phyloP scores from a whole-genome alignment of 2,797 vertebrate species.

The Leptodactylus fallax region DNA sequence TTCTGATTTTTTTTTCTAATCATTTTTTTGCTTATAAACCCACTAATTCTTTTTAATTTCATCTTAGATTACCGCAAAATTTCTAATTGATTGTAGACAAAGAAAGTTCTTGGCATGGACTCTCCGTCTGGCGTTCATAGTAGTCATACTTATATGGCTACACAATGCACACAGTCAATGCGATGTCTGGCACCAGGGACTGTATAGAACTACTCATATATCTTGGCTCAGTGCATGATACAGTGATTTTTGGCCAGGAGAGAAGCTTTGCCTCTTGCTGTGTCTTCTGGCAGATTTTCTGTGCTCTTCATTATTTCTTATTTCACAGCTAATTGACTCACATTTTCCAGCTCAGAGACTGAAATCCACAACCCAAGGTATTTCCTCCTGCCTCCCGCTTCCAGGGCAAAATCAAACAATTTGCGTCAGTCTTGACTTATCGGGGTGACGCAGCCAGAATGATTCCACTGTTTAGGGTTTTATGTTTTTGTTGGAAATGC shows the following conservation, averaged over 20 bases:
- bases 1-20: too few species aligned
- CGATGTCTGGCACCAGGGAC: slow-evolving; percentile 28
- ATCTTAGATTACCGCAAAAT: background rate
- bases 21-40: too few species aligned
- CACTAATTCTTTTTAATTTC: background rate
- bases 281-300: slow-evolving; percentile 25
- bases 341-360: slow-evolving; percentile 47
- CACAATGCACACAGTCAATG: slow-evolving; percentile 42
- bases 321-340: slow-evolving; percentile 51
- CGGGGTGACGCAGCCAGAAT: background rate
- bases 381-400: slow-evolving; percentile 13
- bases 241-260: slow-evolving; percentile 4
- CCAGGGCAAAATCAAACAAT: slow-evolving; percentile 45
- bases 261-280: background rate
- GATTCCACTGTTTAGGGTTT: slow-evolving; percentile 3
- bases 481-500: background rate
- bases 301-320: slow-evolving; percentile 47
- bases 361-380: slow-evolving; percentile 17
- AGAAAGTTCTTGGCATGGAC: background rate
- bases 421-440: background rate
- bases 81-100: background rate
- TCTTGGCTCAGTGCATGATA: slow-evolving; percentile 19
- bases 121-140: background rate
- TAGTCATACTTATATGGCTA: background rate
- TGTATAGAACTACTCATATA: background rate